Conservation (phyloP, 2,113 vertebrate species). For the Cephalopterus ornatus region DNA sequence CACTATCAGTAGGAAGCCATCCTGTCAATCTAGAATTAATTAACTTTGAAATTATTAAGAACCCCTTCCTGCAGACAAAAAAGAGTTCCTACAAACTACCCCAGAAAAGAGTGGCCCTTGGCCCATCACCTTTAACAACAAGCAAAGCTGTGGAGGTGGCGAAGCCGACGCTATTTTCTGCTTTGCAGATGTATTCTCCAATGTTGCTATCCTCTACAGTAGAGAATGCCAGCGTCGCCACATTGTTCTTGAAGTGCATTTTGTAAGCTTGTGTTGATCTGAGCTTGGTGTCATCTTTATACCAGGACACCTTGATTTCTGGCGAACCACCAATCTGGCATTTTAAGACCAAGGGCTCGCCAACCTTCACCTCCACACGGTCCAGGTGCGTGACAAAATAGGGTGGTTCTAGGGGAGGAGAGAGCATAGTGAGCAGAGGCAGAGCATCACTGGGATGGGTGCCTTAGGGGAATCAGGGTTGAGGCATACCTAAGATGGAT, state of each 20-base stretch:
- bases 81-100: slow-evolving; percentile 22
- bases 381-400: slow-evolving; percentile 89
- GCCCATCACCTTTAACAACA: slow-evolving; percentile 85
- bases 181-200: slow-evolving; percentile 94
- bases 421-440: slow-evolving; percentile 24
- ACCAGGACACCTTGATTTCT: slow-evolving; percentile 97
- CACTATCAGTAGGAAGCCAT: neutral
- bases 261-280: slow-evolving; percentile 88
- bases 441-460: neutral
- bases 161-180: slow-evolving; percentile 89
- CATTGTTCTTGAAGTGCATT: slow-evolving; percentile 88
- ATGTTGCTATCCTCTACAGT: slow-evolving; percentile 83
- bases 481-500: slow-evolving; percentile 85
- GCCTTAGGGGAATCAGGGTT: neutral
- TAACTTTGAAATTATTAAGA: neutral
- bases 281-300: slow-evolving; percentile 94
- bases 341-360: slow-evolving; percentile 86
- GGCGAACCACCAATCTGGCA: slow-evolving; percentile 92
- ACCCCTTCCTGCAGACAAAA: neutral
- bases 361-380: slow-evolving; percentile 87
- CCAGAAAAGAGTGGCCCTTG: slow-evolving; percentile 79
- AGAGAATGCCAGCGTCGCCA: slow-evolving; percentile 87
- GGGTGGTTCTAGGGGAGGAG: slow-evolving; percentile 85
- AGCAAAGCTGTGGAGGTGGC: slow-evolving; percentile 85
- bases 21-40: neutral